Percentiles rank a stretch among this genome's conserved stretches.
Conservation (phyloP, 2,888 invertebrate genomes). For the Eurytoma californica region DNA sequence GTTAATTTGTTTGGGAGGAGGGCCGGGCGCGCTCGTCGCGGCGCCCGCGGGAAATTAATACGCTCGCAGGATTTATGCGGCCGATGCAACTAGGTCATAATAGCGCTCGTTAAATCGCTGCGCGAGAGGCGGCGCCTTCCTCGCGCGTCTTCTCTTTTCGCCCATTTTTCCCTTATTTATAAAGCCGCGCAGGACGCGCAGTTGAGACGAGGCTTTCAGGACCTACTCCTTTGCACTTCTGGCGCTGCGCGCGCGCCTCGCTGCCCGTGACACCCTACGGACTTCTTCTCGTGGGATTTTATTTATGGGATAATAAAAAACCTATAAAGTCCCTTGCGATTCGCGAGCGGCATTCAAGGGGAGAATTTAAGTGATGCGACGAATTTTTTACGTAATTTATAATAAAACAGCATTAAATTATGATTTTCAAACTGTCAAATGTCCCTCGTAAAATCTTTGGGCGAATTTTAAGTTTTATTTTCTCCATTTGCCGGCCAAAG, state of each 20-base stretch:
- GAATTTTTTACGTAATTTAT: conserved; percentile 19
- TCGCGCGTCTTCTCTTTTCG: not conserved
- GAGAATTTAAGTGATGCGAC: conserved; percentile 23
- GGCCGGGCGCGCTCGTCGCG: not conserved
- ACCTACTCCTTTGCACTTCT: no score
- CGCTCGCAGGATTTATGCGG: conserved; percentile 19
- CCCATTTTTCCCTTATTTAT: not conserved
- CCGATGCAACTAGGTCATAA: conserved; percentile 24
- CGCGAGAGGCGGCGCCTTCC: not conserved
- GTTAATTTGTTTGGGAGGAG: not conserved
- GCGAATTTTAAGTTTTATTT: not conserved
- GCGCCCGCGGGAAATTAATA: conserved; percentile 22
- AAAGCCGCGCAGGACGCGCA: not conserved
- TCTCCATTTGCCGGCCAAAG: no score
- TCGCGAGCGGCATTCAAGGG: not conserved
- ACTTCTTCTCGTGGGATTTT: not conserved
- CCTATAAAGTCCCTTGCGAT: conserved; percentile 13
- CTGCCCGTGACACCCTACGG: not conserved
- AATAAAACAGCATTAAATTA: conserved; percentile 13
- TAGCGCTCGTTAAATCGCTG: not conserved
- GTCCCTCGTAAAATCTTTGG: not conserved
- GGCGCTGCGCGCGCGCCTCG: no score
- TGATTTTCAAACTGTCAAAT: conserved; percentile 20
- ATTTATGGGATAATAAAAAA: conserved; percentile 26
- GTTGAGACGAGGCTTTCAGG: no score